A percentile compares a stretch with the other conserved stretches of the same genome.
Evolutionary conservation across 2,113 vertebrate species (phyloP).

Genomic region (Gadus chalcogrammus): DNA sequence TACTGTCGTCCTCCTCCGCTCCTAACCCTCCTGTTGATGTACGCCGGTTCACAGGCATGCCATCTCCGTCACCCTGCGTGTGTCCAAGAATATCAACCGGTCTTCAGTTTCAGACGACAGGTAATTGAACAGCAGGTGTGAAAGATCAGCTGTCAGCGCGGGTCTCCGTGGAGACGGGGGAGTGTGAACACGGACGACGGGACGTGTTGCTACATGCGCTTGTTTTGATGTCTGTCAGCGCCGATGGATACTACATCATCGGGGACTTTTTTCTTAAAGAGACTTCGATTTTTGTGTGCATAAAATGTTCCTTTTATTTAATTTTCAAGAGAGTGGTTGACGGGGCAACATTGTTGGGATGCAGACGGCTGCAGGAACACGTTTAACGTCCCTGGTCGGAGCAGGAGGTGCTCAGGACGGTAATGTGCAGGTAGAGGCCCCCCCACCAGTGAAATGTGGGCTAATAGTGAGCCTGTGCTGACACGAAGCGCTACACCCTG

Average conservation of each 20-base stretch:
- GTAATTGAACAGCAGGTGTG: constrained; percentile 33
- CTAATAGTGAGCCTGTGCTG: background rate
- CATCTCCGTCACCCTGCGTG: constrained; percentile 36
- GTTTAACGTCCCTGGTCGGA: constrained; percentile 3
- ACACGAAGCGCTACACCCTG: background rate
- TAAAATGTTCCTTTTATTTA: constrained; percentile 35
- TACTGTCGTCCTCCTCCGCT: constrained; percentile 19
- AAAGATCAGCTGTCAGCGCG: constrained; percentile 46
- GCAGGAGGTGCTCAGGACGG: constrained; percentile 24
- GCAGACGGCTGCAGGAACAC: constrained; percentile 20
- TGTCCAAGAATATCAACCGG: constrained; percentile 46
- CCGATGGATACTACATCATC: constrained; percentile 24
- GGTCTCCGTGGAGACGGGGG: constrained; percentile 10
- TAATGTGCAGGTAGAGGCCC: background rate
- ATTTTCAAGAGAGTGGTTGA: constrained; percentile 37
- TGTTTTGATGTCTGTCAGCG: constrained; percentile 42
- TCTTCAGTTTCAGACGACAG: constrained; percentile 48
- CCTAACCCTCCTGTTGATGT: constrained; percentile 30
- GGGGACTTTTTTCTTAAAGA: constrained; percentile 22
- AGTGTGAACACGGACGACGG: constrained; percentile 25
- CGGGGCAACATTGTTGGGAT: constrained; percentile 7
- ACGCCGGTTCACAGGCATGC: constrained; percentile 34
- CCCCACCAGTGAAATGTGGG: constrained; percentile 13
- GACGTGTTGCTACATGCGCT: constrained; percentile 55
- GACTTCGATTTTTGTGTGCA: constrained; percentile 3